phyloP scores from a whole-genome alignment of 2,797 vertebrate species.

The Lophotriccus pileatus region DNA sequence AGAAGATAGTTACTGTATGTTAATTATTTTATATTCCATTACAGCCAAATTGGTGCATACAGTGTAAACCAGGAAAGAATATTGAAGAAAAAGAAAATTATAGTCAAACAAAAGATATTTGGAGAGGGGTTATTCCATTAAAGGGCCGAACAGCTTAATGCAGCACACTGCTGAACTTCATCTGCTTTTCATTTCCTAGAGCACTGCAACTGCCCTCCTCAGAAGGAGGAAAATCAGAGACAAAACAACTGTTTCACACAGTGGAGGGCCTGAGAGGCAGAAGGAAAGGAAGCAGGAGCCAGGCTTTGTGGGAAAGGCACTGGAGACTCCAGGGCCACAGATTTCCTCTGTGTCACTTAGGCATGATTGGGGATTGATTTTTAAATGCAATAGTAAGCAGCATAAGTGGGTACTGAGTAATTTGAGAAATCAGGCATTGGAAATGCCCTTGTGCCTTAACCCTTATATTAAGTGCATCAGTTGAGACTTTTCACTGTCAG shows the following conservation, averaged over 20 bases:
- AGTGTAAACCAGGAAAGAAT: not conserved
- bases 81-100: not conserved
- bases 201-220: not conserved
- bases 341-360: not conserved
- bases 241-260: not conserved
- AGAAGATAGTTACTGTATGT: not conserved
- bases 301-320: not conserved
- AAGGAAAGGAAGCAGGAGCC: not conserved
- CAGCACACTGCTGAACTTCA: not conserved
- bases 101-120: not conserved
- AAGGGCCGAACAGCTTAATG: not conserved
- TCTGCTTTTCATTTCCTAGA: not conserved
- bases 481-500: not conserved
- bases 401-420: not conserved
- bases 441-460: not conserved
- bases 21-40: not conserved
- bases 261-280: not conserved
- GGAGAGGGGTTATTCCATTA: not conserved
- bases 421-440: not conserved
- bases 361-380: not conserved
- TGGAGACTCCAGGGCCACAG: not conserved
- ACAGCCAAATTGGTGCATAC: not conserved
- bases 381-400: conserved; percentile 18
- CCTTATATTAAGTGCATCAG: not conserved
- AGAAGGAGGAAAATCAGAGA: not conserved